phyloP scores from a whole-genome alignment of 2,797 vertebrate species.

The Semaprochilodus insignis region DNA sequence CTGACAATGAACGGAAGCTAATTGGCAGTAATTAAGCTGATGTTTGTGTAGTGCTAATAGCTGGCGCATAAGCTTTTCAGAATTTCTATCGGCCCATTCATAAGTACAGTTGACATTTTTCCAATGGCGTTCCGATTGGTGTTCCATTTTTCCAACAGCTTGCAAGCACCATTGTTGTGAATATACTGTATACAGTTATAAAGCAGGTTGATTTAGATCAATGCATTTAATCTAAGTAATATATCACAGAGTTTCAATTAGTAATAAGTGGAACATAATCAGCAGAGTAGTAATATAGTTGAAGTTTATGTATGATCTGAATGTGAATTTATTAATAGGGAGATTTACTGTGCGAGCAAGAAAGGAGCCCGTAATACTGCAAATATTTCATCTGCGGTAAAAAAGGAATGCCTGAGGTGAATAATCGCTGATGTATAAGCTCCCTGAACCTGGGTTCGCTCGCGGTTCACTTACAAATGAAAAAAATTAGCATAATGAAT shows the following conservation, averaged over 20 bases:
- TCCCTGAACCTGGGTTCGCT: conserved; percentile 41
- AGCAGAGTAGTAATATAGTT: background rate
- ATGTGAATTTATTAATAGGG: background rate
- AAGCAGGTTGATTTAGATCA: too few relatives aligned
- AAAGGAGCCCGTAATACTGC: background rate
- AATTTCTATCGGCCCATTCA: too few relatives aligned
- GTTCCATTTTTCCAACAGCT: too few relatives aligned
- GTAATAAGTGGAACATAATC: background rate
- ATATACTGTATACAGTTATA: too few relatives aligned
- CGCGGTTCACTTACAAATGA: conserved; percentile 43
- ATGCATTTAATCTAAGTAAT: background rate
- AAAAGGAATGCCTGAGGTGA: conserved; percentile 24
- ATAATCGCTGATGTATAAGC: conserved; percentile 45
- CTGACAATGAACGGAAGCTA: too few relatives aligned
- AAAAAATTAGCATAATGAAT: conserved; percentile 56
- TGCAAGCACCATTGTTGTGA: too few relatives aligned
- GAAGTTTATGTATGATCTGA: background rate
- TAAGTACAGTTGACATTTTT: too few relatives aligned
- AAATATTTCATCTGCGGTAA: conserved; percentile 33
- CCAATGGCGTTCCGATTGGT: too few relatives aligned
- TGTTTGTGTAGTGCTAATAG: too few relatives aligned
- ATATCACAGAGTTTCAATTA: background rate
- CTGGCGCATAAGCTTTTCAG: too few relatives aligned
- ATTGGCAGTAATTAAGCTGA: too few relatives aligned
- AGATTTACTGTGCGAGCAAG: background rate